Evolutionary conservation across 92 coral and sea anemone genomes (phyloP), one percentile per base, ranked within the genome.

Genomic region (Bergia puertoricense): DNA sequence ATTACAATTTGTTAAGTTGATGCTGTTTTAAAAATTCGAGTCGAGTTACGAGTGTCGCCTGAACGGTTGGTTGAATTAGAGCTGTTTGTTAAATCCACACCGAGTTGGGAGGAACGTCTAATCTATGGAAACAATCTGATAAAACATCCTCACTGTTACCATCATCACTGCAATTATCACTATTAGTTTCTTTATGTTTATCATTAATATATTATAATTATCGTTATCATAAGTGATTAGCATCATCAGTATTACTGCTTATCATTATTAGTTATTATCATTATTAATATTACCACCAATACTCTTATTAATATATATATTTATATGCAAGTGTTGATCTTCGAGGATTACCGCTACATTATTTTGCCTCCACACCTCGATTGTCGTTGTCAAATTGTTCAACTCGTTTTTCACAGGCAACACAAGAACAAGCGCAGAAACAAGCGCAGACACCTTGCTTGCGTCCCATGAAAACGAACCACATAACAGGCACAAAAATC

Each of bases 31-130:
- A 2, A 62, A 15, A 16, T 62, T 62, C 23, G 3, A 62, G 22
- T n/a, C 16, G 23, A 62, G 42, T 30, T 36, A 67, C 37, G 23
- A 3, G 1, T 2, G 6, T 36, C 0, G 36, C 37, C 20, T 67
- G 7, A 67, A 5, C 8, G 40, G 36, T 72, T 72, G 8, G 76
- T 6, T 8, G 76, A 10, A 2, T 72, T 72, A 72, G 76, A 30
- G 76, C 3, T 11, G 76, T 38, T 77, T 10, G 18, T 77, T 46
- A 77, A 77, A 77, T 77, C 81, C 81, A 77, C 54, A 18, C 62
- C 22, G 54, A 42, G 2, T 46, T 45, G 0, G 36, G 59, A 20
- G 81, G 81, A 20, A 5, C 56, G 2, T 42, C 56, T 77, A 45
- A 45, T 44, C 81, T 77, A 77, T 20, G 41, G 81, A 77, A 77